Base-by-base conservation (phyloP, 2,113 vertebrate species). In the Ellobius talpinus region DNA sequence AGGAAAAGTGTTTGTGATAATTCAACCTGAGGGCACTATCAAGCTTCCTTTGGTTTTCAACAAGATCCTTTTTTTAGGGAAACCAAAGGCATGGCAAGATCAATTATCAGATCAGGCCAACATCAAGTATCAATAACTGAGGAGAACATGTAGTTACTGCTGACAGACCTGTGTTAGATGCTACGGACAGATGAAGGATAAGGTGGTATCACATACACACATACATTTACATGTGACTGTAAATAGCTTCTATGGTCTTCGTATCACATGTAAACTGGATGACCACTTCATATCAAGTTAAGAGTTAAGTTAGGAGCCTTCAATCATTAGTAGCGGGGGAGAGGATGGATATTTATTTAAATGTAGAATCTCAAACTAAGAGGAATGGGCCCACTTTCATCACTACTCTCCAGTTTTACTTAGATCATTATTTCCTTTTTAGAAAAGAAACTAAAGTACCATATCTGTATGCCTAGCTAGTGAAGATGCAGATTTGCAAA, bases 1-100 rank as follows among this genome's bases (percentile, higher is more conserved):
- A 96, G 84, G 70, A 84, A 91, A 96, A 96, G 91, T 93, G 6
- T 1, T 89, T 96, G 52, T 94, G 91, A 96, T 45, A 94, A 77
- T 85, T 82, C 89, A 29, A 45, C 86, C 76, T 42, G 50, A 95
- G 72, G 96, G 52, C 12, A 95, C 86, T 96, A 77, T 95, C 86
- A 96, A 93, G 21, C 42, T 89, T 63, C 65, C 47, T 65, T 77
- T 93, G 55, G 47, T 79, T 90, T 95, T 92, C 33, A 78, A 89
- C 33, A 93, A 79, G 65, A 79, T 96, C 82, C 9, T 5, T 96
- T 92, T 92, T 95, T 90, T n/a, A 88, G 52, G 45, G 81, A 96
- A 94, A 96, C 77, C 90, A 97, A 94, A 52, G 73, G 7, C 36
- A 87, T 74, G 82, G 47, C 89, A 94, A 92, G 36, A 87, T 36